Percentiles rank a stretch among this genome's conserved stretches.
Conservation (phyloP, 2,113 vertebrate genomes). For the Oceanites oceanicus region DNA sequence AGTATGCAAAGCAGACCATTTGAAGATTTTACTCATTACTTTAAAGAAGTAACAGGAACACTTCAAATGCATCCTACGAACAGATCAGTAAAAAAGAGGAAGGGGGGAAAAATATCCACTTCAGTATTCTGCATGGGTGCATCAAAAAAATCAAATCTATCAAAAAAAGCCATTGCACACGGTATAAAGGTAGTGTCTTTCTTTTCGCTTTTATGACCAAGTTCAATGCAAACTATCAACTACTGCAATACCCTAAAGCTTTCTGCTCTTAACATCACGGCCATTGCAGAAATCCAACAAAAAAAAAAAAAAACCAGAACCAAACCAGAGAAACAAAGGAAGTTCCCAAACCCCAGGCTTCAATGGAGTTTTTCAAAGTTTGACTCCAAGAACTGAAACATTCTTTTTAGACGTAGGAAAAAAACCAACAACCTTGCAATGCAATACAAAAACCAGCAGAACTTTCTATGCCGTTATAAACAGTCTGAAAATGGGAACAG, state of each 20-base stretch:
- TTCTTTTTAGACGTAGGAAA: neutral
- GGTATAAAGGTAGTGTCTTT: neutral
- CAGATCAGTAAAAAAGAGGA: neutral
- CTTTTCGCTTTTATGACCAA: neutral
- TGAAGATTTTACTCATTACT: neutral
- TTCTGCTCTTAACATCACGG: neutral
- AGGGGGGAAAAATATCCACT: neutral
- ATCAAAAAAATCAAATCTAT: neutral
- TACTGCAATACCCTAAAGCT: neutral
- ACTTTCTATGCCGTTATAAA: neutral
- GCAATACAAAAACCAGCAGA: neutral
- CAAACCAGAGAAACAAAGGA: neutral
- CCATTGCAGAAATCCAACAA: neutral
- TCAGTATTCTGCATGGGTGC: neutral
- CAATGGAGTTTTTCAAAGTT: neutral
- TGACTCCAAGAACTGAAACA: neutral
- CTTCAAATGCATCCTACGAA: neutral
- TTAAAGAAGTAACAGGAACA: neutral
- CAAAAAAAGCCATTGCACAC: neutral
- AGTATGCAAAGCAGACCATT: neutral
- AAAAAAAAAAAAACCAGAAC: neutral
- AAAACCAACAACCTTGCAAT: neutral
- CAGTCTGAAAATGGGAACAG: neutral
- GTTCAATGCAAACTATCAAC: neutral
- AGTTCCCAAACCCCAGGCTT: neutral